Percentiles rank a stretch among this genome's conserved stretches.
Conservation (phyloP, 2,797 vertebrate genomes). For the Cyprinodon diabolis region DNA sequence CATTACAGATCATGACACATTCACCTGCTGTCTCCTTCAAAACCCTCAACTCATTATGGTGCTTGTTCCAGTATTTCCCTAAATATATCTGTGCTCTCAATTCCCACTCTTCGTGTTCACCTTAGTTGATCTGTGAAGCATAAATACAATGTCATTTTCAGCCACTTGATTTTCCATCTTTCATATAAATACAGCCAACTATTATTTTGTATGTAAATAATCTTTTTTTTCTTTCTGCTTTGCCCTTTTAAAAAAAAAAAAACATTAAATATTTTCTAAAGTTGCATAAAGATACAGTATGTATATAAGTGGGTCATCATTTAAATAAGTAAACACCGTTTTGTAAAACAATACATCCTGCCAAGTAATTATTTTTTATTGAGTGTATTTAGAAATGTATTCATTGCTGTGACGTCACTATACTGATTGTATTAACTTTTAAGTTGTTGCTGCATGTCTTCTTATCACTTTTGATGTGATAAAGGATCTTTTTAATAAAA, state of each 20-base stretch:
- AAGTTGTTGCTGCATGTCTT: too few relatives aligned
- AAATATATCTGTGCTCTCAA: slow-evolving; percentile 18
- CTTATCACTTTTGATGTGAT: too few relatives aligned
- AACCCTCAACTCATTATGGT: slow-evolving; percentile 20
- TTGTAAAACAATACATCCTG: too few relatives aligned
- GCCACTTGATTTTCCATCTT: slow-evolving; percentile 23
- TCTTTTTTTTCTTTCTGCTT: background rate
- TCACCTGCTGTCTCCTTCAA: slow-evolving; percentile 50
- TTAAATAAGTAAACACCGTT: background rate
- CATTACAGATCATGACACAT: slow-evolving; percentile 33
- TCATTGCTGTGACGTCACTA: too few relatives aligned
- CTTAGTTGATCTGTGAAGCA: slow-evolving; percentile 35
- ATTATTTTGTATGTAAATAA: background rate
- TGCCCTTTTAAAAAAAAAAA: slow-evolving; percentile 4
- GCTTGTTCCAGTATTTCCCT: slow-evolving; percentile 19
- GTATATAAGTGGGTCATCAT: background rate
- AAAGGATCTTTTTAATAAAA: too few relatives aligned
- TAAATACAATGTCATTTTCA: slow-evolving; percentile 32
- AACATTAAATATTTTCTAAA: background rate
- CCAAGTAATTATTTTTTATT: too few relatives aligned
- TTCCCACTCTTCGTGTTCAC: slow-evolving; percentile 38
- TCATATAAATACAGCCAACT: slow-evolving; percentile 14
- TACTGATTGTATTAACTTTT: too few relatives aligned
- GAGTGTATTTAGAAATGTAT: background rate
- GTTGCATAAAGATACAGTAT: background rate